Evolutionary conservation across 2,888 invertebrate genomes (phyloP).

Genomic region (Heliconius ismenius): DNA sequence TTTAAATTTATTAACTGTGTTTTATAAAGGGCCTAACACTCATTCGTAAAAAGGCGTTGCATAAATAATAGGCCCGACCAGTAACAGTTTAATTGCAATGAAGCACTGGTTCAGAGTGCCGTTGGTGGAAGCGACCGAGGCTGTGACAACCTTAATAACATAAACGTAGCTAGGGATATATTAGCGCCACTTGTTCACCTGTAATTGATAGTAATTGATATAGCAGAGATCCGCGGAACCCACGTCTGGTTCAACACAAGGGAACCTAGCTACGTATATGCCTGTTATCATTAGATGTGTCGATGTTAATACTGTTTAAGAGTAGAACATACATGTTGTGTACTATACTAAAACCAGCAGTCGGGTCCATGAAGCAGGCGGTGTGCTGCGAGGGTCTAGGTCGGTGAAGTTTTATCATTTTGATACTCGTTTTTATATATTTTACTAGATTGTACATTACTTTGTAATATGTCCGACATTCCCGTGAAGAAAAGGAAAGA

Average conservation of each 20-base stretch:
- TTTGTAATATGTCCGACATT: constrained; percentile 13
- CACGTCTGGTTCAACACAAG: neutral
- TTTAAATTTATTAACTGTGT: neutral
- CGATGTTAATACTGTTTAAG: constrained; percentile 57
- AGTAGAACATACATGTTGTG: constrained; percentile 56
- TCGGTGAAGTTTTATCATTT: constrained; percentile 19
- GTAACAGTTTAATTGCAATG: neutral
- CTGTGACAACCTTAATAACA: constrained; percentile 56
- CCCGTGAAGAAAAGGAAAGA: neutral
- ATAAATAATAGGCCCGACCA: neutral
- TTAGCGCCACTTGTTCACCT: neutral
- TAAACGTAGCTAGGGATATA: constrained; percentile 21
- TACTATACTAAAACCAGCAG: constrained; percentile 52
- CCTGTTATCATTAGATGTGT: constrained; percentile 50
- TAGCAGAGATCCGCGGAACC: neutral
- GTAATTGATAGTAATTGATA: neutral
- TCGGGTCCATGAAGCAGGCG: constrained; percentile 58
- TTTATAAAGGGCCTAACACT: constrained; percentile 4
- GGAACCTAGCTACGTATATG: constrained; percentile 20
- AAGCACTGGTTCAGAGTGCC: constrained; percentile 8
- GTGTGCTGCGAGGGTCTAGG: constrained; percentile 35
- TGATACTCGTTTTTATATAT: constrained; percentile 13
- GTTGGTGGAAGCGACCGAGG: constrained; percentile 54
- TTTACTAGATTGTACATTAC: constrained; percentile 9
- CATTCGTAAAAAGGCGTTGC: neutral